phyloP scores from a whole-genome alignment of 2,113 vertebrate genomes.

The Syngnathoides biaculeatus region DNA sequence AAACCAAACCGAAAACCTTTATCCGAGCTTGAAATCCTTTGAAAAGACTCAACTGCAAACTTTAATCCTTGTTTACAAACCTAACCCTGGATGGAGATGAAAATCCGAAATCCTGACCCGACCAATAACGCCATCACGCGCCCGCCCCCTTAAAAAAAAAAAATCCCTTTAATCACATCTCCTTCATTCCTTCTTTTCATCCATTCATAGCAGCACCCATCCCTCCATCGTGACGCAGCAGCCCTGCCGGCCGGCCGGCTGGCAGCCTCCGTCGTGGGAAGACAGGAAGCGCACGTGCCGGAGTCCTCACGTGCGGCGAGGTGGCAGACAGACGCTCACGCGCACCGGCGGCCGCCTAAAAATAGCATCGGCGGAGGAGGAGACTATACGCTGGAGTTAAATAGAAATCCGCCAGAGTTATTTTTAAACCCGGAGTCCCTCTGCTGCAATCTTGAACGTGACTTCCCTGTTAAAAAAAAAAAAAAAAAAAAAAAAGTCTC shows the following conservation, averaged over 20 bases:
- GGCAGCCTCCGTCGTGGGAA: background rate
- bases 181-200: background rate
- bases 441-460: constrained; percentile 25
- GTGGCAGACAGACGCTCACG: constrained; percentile 43
- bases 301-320: constrained; percentile 47
- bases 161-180: background rate
- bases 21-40: background rate
- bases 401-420: constrained; percentile 46
- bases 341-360: constrained; percentile 46
- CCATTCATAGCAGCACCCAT: background rate
- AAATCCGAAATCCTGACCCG: no score
- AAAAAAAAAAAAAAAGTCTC: background rate
- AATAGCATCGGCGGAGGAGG: constrained; percentile 40
- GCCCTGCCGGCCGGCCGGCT: background rate
- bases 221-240: background rate
- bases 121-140: no score
- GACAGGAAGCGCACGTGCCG: constrained; percentile 42
- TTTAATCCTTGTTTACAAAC: no score
- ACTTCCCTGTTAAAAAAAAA: constrained; percentile 2
- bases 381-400: constrained; percentile 29
- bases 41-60: no score
- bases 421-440: constrained; percentile 46
- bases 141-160: no score
- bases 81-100: no score
- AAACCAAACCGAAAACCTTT: background rate